Base-by-base conservation (phyloP, 1,140 invertebrate genomes). In the Thaumetopoea pityocampa region DNA sequence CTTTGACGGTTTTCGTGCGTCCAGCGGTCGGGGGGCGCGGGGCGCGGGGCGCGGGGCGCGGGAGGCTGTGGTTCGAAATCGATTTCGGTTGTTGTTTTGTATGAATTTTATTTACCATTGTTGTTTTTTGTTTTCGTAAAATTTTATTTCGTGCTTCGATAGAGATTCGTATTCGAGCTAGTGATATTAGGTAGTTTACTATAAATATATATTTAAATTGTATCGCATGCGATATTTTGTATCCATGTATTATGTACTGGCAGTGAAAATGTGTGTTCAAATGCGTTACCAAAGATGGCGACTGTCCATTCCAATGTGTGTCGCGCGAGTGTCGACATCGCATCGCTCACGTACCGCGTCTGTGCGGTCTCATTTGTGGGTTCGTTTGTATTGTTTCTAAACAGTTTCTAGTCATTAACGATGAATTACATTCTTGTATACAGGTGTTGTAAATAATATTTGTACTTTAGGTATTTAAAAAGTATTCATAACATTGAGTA, bases 161-260 rank as follows among this genome's bases (percentile, higher is more conserved):
- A 46, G 43, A 32, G 35, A 49, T 56, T 29, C 36, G 61, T 54
- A 33, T 58, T 61, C 67, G 51, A 66, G 73, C 69, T 52, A 54
- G 77, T 81, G 77, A 82, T 82, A 82, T 74, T 81, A 81, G 73
- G 46, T 81, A 79, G 63, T 66, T 67, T 62, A 54, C 64, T 62
- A 58, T 63, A 40, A 55, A 55, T 55, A 40, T 63, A 10, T 51
- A 44, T 48, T 49, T 27, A 58, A 57, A 57, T 62, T 51, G 8
- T 38, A 48, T 34, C 30, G 43, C n/a, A n/a, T 46, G 28, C 18
- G 41, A 51, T 45, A 44, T 29, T 40, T 20, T 34, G 36, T 35
- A 20, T 43, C 42, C 18, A 22, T 12, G 12, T 1, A 12, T 10
- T 29, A 23, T 51, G 36, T 26, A 34, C 43, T 51, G 29, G 26